Base-by-base conservation (phyloP, 2,888 invertebrate genomes). In the Epistrophella euchroma region DNA sequence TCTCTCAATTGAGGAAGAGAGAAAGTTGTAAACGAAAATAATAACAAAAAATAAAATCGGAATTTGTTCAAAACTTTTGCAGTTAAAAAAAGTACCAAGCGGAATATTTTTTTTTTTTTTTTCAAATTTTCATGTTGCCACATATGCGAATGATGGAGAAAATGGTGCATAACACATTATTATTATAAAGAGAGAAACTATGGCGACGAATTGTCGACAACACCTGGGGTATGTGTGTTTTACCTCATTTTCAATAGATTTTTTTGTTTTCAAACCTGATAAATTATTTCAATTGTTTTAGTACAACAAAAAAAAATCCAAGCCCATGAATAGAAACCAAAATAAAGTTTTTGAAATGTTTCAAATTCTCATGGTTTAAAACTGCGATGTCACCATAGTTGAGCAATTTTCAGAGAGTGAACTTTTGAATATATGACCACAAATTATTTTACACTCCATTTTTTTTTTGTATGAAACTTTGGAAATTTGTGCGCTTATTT, bases 121-220 rank as follows among this genome's bases (percentile, higher is more conserved):
- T 19, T 2, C 35, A 13, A 68, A 37, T 22, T 37, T 50, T 45
- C 45, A 15, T 52, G 22, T 52, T 68, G 56, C 73, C 40, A 32
- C 66, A 52, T 68, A 70, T 80, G 52, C 68, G 43, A 66, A 47
- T 52, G 32, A n/a, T 52, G 37, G 55, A 45, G 55, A 71, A 84
- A 84, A 79, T 84, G 70, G 76, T 68, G 76, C 68, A 81, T 70
- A 77, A 77, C 85, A 85, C 81, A 77, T 81, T 76, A 77, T 76
- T 60, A 15, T 60, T 37, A 19, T 35, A 62, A 17, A 25, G 25
- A 45, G 19, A 45, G 19, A 17, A 73, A 37, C 37, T 40, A 15
- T 73, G 86, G 82, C 86, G 86, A 86, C 86, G 74, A 82, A 73
- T 70, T 86, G 86, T 86, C 86, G 86, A 56, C 71, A 86, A 70